Evolutionary conservation across 2,888 invertebrate species (phyloP).

Genomic region (Muscina levida): DNA sequence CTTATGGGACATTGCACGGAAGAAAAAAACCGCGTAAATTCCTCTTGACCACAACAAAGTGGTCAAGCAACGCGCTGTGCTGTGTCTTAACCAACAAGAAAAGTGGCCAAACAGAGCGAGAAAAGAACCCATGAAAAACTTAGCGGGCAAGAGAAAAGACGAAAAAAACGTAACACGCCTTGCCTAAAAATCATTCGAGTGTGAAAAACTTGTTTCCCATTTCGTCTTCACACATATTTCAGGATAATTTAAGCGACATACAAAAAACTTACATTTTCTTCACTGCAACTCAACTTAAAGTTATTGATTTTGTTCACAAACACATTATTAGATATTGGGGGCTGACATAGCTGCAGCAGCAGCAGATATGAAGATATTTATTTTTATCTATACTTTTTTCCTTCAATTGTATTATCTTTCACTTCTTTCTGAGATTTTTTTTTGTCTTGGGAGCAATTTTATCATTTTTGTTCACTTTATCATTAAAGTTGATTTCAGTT

Average conservation of each 20-base stretch:
- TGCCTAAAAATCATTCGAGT: conserved; percentile 54
- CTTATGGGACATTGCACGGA: no score
- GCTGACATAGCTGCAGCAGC: no score
- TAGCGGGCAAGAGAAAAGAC: conserved; percentile 42
- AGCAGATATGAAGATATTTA: not conserved
- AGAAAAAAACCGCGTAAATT: conserved; percentile 69
- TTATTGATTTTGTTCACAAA: conserved; percentile 61
- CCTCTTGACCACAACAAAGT: conserved; percentile 67
- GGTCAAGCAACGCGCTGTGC: conserved; percentile 75
- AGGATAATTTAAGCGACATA: conserved; percentile 9
- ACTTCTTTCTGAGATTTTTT: no score
- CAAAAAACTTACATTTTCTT: conserved; percentile 45
- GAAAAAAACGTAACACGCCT: conserved; percentile 60
- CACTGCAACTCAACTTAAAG: conserved; percentile 27
- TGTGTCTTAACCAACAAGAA: conserved; percentile 16
- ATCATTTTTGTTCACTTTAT: not conserved
- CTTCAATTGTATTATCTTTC: no score
- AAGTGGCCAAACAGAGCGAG: conserved; percentile 10
- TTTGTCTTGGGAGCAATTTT: no score
- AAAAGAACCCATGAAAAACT: conserved; percentile 36
- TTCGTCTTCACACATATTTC: conserved; percentile 27
- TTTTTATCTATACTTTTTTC: not conserved
- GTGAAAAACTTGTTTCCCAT: conserved; percentile 62
- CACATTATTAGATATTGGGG: not conserved
- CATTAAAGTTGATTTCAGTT: not conserved